phyloP scores from a whole-genome alignment of 2,113 vertebrate species.

The Gambusia affinis region DNA sequence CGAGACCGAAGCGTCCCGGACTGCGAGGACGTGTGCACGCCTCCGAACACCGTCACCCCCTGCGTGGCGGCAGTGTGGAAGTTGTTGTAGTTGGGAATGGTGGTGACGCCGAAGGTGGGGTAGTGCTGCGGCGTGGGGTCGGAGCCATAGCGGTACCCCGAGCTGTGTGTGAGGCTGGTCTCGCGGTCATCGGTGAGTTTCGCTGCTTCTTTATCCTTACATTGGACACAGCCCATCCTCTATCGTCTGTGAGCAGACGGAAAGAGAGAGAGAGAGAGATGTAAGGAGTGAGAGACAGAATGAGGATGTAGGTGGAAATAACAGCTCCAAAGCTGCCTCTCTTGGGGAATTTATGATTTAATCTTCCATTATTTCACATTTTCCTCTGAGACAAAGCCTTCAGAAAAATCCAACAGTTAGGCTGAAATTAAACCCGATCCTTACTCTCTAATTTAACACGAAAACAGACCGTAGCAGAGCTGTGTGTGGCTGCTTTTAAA shows the following conservation, averaged over 20 bases:
- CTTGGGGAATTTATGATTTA: constrained; percentile 63
- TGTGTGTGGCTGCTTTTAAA: constrained; percentile 10
- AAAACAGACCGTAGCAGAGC: constrained; percentile 32
- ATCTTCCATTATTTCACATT: constrained; percentile 64
- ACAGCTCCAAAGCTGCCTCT: constrained; percentile 51
- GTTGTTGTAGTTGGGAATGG: constrained; percentile 99
- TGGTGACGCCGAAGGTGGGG: constrained; percentile 94
- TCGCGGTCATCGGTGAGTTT: constrained; percentile 98
- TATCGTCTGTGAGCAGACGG: constrained; percentile 84
- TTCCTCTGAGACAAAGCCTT: constrained; percentile 59
- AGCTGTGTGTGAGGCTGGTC: constrained; percentile 93
- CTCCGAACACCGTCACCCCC: constrained; percentile 95
- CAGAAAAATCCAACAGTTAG: constrained; percentile 61
- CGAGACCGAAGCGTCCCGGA: constrained; percentile 94
- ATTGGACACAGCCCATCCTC: constrained; percentile 99
- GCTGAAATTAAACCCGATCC: constrained; percentile 59
- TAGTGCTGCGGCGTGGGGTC: constrained; percentile 99
- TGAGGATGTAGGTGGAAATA: constrained; percentile 39
- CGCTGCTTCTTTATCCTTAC: constrained; percentile 99
- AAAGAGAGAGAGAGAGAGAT: not conserved
- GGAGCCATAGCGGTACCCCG: constrained; percentile 97
- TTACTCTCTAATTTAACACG: constrained; percentile 42
- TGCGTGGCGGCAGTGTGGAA: constrained; percentile 91
- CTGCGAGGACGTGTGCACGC: constrained; percentile 96
- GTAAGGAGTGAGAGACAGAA: constrained; percentile 17